A percentile compares a stretch with the other conserved stretches of the same genome.
These are phyloP conservation scores for Apostichopus leukothele DNA, from an alignment of 53 echinoderm and acorn worm species.

Conservation along the genomic window DNA sequence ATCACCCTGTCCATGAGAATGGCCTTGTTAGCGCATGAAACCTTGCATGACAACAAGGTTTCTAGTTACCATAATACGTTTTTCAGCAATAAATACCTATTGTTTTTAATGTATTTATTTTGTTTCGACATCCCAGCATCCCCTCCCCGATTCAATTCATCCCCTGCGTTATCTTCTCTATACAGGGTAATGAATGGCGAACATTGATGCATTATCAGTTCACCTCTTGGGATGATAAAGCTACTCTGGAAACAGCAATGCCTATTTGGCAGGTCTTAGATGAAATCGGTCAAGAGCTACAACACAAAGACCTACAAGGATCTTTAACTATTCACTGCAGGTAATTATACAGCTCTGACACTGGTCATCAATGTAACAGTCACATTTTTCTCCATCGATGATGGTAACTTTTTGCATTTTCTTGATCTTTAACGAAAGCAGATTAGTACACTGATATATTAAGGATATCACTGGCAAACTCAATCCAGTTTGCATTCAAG, in stretches of 20 bases:
- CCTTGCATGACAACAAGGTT: not conserved
- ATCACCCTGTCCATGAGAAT: not conserved
- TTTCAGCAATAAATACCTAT: not conserved
- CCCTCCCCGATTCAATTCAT: too few species aligned
- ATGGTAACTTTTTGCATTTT: too few species aligned
- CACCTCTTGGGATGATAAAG: slow-evolving; percentile 42
- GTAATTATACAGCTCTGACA: not conserved
- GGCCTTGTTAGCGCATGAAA: not conserved
- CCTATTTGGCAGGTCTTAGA: slow-evolving; percentile 40
- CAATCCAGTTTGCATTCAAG: too few species aligned
- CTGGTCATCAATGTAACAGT: too few species aligned
- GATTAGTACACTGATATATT: too few species aligned
- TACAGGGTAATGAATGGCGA: not conserved
- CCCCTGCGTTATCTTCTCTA: not conserved
- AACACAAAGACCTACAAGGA: not conserved
- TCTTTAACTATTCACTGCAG: slow-evolving; percentile 23
- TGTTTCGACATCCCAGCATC: not conserved
- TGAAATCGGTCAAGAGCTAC: not conserved
- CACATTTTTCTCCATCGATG: too few species aligned
- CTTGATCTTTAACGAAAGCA: too few species aligned
- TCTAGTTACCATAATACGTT: too few species aligned
- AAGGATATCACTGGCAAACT: too few species aligned
- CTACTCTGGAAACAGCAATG: slow-evolving; percentile 35
- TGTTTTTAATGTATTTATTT: not conserved
- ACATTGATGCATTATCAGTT: slow-evolving; percentile 6